Evolutionary conservation across 2,888 invertebrate species (phyloP).

Genomic region (Melanchra persicariae): DNA sequence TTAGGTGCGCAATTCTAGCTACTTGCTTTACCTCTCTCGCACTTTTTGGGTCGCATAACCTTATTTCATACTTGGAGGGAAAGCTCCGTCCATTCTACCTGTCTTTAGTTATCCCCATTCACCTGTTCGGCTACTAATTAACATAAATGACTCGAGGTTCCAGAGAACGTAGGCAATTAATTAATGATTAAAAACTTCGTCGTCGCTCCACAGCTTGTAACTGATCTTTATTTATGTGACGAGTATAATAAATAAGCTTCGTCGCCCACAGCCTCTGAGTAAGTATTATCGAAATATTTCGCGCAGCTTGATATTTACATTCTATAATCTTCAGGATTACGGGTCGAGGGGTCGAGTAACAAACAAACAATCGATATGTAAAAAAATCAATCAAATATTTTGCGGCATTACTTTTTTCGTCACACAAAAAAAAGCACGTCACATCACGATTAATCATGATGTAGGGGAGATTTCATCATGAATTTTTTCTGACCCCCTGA

Average conservation of each 20-base stretch:
- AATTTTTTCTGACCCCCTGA: too few species aligned
- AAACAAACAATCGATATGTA: too few species aligned
- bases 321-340: constrained; percentile 20
- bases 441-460: too few species aligned
- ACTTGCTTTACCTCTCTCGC: neutral
- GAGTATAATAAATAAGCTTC: constrained; percentile 67
- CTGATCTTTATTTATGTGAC: constrained; percentile 71
- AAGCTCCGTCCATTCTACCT: neutral
- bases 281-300: constrained; percentile 47
- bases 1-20: too few species aligned
- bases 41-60: too few species aligned
- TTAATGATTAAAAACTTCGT: constrained; percentile 70
- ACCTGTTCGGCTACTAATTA: constrained; percentile 61
- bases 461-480: too few species aligned
- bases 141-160: constrained; percentile 55
- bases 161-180: constrained; percentile 62
- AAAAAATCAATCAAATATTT: too few species aligned
- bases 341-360: too few species aligned
- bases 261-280: constrained; percentile 22
- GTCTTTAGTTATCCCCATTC: constrained; percentile 13
- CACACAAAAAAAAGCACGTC: too few species aligned
- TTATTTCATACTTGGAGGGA: neutral
- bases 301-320: constrained; percentile 32
- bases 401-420: too few species aligned
- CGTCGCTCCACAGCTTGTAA: constrained; percentile 55